These are phyloP conservation scores for Chymomyza amoena DNA, from an alignment of 2,888 invertebrate species.

Conservation along the genomic window DNA sequence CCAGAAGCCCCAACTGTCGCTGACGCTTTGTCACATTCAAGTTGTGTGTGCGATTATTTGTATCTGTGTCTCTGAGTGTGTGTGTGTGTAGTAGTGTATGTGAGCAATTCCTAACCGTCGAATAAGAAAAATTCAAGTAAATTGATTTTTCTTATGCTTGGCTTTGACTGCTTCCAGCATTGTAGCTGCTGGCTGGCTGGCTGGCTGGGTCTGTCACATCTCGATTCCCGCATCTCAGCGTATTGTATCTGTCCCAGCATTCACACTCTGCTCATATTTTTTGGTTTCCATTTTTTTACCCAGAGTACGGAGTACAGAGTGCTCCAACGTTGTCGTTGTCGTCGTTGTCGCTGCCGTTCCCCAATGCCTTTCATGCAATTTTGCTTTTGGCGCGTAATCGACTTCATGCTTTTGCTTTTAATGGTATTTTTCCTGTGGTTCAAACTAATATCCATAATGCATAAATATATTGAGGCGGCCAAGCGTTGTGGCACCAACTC, in stretches of 20 bases:
- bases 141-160: slow-evolving; percentile 64
- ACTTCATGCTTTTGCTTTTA: slow-evolving; percentile 73
- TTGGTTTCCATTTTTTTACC: slow-evolving; percentile 4
- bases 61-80: slow-evolving; percentile 15
- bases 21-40: slow-evolving; percentile 63
- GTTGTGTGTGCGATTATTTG: slow-evolving; percentile 18
- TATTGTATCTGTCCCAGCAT: slow-evolving; percentile 39
- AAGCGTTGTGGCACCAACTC: slow-evolving; percentile 41
- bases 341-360: not conserved
- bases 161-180: slow-evolving; percentile 6
- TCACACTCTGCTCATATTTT: slow-evolving; percentile 18
- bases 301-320: not conserved
- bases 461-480: slow-evolving; percentile 64
- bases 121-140: slow-evolving; percentile 69
- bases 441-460: slow-evolving; percentile 74
- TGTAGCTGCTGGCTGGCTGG: slow-evolving; percentile 37
- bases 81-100: slow-evolving; percentile 46
- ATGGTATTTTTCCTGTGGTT: slow-evolving; percentile 74
- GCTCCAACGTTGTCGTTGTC: not conserved
- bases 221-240: slow-evolving; percentile 40
- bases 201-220: no score
- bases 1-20: slow-evolving; percentile 11
- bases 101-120: slow-evolving; percentile 40
- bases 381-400: slow-evolving; percentile 73
- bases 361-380: slow-evolving; percentile 44